Base-by-base conservation (phyloP, 64 coral and sea anemone species). In the Actinia equina region DNA sequence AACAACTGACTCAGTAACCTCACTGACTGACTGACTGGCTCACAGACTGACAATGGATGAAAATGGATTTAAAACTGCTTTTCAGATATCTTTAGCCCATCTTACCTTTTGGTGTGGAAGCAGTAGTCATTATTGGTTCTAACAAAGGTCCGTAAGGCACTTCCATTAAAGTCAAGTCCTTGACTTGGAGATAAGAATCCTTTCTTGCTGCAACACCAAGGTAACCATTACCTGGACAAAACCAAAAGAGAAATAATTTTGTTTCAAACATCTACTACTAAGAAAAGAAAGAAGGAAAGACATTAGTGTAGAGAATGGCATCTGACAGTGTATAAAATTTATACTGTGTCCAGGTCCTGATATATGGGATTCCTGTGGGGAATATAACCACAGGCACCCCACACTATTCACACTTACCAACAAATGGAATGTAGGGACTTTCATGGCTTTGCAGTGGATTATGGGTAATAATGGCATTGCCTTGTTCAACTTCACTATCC, bases 401-500 rank as follows among this genome's bases (percentile, higher is more conserved):
- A 65, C 3, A 11, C 61, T 6, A 19, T 19, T 19, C 2, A 22
- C 4, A 65, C 93, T 86, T 85, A 98, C 96, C 96, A 77, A 98
- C 90, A 90, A 92, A 95, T 59, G 90, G 79, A 43, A 95, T 57
- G 43, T 90, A 90, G 22, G 92, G 90, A 77, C 83, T 92, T 92
- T 98, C 96, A 20, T 57, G 11, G 77, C 81, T 90, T 82, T 98
- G 77, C 14, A 87, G 52, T 7, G 96, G 93, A 41, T 88, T 99
- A 46, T 99, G 93, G 26, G 61, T 60, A 77, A 95, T 79, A 43
- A 99, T 87, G 7, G 86, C 96, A 94, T 99, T 93, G 67, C 87
- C 90, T 69, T 86, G 59, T 52, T 86, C 85, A 78, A 92, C 49
- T n/a, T 44, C 88, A 90, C 88, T 80, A 52, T 88, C 90, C 96